Percentiles rank a stretch among this genome's conserved stretches.
Conservation (phyloP, 2,113 vertebrate species). For the Rhinolophus ferrumequinum region DNA sequence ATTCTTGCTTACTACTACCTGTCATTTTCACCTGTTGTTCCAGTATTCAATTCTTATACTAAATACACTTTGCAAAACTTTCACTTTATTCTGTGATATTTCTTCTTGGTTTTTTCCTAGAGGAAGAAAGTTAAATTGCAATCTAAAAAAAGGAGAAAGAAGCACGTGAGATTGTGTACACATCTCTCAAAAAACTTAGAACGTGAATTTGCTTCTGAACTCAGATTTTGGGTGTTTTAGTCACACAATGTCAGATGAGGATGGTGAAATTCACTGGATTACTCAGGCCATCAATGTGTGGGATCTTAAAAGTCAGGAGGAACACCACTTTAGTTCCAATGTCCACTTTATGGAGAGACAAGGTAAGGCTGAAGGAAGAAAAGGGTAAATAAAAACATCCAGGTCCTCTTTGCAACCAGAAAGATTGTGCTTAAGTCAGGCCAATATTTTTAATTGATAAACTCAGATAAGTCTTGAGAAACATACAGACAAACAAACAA, state of each 20-base stretch:
- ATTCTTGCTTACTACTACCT: not conserved
- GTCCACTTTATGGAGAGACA: not conserved
- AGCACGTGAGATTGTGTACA: not conserved
- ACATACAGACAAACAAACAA: not conserved
- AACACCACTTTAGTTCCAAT: not conserved
- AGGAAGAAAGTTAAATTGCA: constrained; percentile 26
- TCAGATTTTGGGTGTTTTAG: not conserved
- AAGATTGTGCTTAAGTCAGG: not conserved
- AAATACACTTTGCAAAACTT: not conserved
- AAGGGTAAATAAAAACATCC: not conserved
- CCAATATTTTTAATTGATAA: not conserved
- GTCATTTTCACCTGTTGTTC: constrained; percentile 15
- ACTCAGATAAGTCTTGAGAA: constrained; percentile 3
- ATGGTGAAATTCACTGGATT: not conserved
- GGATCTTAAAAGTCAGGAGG: not conserved
- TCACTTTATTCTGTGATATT: constrained; percentile 3
- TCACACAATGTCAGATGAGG: not conserved
- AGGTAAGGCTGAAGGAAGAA: not conserved
- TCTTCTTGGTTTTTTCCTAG: not conserved
- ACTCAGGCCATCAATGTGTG: not conserved
- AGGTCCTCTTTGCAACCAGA: not conserved
- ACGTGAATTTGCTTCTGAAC: not conserved
- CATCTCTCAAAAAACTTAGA: not conserved
- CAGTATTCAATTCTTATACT: not conserved
- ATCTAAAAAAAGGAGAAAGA: not conserved